Evolutionary conservation across 2,888 invertebrate genomes (phyloP).

Genomic region (Hetaerina titia): DNA sequence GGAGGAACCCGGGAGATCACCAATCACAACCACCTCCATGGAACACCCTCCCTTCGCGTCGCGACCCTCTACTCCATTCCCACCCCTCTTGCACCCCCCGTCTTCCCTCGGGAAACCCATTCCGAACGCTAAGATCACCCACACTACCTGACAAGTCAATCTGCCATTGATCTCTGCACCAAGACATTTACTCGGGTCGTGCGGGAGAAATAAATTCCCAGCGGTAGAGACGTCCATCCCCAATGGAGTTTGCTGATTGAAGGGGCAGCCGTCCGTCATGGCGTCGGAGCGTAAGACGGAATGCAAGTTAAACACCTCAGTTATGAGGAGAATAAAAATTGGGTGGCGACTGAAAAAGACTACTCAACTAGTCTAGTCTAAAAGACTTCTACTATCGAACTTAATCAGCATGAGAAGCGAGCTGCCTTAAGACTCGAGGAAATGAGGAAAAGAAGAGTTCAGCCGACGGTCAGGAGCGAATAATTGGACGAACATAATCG

Average conservation of each 20-base stretch:
- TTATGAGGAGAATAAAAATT: too few species aligned
- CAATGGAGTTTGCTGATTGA: not conserved
- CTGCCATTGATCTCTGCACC: not conserved
- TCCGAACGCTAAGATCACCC: constrained; percentile 23
- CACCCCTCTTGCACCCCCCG: not conserved
- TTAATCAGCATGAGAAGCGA: too few species aligned
- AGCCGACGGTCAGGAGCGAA: too few species aligned
- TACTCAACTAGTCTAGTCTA: too few species aligned
- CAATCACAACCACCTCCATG: constrained; percentile 47
- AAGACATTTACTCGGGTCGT: not conserved
- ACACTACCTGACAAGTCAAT: constrained; percentile 20
- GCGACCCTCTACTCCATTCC: not conserved
- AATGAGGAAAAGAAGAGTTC: too few species aligned
- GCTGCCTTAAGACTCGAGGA: too few species aligned
- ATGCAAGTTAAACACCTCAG: too few species aligned
- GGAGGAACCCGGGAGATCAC: constrained; percentile 41
- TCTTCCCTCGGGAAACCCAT: constrained; percentile 6
- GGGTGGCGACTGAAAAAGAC: too few species aligned
- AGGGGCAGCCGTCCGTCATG: not conserved
- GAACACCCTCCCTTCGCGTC: not conserved
- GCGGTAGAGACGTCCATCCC: not conserved
- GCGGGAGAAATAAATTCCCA: constrained; percentile 1
- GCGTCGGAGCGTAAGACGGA: not conserved
- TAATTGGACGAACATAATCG: too few species aligned
- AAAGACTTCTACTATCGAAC: too few species aligned